Conservation (phyloP, 1,140 invertebrate species). For the Lepidurus arcticus region DNA sequence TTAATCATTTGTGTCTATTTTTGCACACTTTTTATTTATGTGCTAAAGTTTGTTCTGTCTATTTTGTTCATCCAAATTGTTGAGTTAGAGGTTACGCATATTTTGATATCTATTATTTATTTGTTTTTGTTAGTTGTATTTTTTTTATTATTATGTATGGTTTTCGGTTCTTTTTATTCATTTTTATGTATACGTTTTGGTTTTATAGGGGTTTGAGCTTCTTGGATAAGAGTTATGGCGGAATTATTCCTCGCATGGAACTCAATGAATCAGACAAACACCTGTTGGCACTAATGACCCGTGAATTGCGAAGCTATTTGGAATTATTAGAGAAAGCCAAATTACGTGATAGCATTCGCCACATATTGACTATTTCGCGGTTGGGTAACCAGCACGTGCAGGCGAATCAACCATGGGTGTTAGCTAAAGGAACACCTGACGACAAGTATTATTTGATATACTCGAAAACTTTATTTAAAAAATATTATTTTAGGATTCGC, state of each 20-base stretch:
- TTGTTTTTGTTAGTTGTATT: background rate
- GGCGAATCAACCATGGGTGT: slow-evolving; percentile 85
- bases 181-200: slow-evolving; percentile 25
- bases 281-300: slow-evolving; percentile 72
- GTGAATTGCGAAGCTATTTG: slow-evolving; percentile 73
- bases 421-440: slow-evolving; percentile 73
- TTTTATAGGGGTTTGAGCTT: slow-evolving; percentile 73
- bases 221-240: slow-evolving; percentile 75
- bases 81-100: background rate
- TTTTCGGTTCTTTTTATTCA: slow-evolving; percentile 32
- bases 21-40: too few relatives aligned
- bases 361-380: slow-evolving; percentile 80
- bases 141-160: slow-evolving; percentile 23
- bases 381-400: slow-evolving; percentile 97
- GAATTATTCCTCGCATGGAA: slow-evolving; percentile 64
- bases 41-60: too few relatives aligned
- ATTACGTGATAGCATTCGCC: slow-evolving; percentile 77
- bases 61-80: too few relatives aligned
- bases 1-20: too few relatives aligned
- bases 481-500: slow-evolving; percentile 53
- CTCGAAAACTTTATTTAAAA: slow-evolving; percentile 37
- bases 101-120: slow-evolving; percentile 30
- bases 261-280: slow-evolving; percentile 64
- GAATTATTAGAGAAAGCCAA: slow-evolving; percentile 72
- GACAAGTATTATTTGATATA: slow-evolving; percentile 56